Percentiles rank a stretch among this genome's conserved stretches.
Conservation (phyloP, 2,888 invertebrate genomes). For the Leucophora obtusa region DNA sequence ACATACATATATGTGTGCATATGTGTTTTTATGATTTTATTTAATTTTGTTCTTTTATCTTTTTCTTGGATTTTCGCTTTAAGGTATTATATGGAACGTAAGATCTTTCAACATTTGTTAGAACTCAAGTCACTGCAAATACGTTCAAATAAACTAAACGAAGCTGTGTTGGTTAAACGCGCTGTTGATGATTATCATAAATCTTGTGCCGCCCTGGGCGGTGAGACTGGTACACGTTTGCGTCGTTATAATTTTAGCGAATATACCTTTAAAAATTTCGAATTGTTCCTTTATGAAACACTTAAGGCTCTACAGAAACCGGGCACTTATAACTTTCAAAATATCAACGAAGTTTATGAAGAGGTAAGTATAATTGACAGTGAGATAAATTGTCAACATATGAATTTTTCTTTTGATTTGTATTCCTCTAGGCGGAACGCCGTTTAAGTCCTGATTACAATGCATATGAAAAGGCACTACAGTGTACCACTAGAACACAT, state of each 20-base stretch:
- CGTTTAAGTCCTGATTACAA: conserved; percentile 79
- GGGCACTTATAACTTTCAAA: conserved; percentile 83
- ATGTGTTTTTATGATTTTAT: conserved; percentile 38
- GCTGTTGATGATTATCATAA: conserved; percentile 91
- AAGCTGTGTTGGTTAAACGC: conserved; percentile 91
- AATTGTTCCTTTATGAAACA: conserved; percentile 92
- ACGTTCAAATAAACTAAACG: conserved; percentile 91
- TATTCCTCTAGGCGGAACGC: conserved; percentile 76
- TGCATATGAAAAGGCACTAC: conserved; percentile 85
- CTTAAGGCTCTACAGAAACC: conserved; percentile 87
- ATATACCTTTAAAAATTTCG: conserved; percentile 87
- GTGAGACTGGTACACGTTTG: conserved; percentile 78
- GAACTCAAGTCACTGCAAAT: conserved; percentile 95
- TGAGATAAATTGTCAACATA: conserved; percentile 20
- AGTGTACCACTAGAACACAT: conserved; percentile 92
- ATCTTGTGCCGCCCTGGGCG: conserved; percentile 84
- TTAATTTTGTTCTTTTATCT: conserved; percentile 8
- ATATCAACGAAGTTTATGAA: conserved; percentile 83
- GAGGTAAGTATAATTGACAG: conserved; percentile 78
- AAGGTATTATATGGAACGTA: conserved; percentile 93
- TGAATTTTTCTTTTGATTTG: conserved; percentile 36
- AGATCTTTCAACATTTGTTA: conserved; percentile 94
- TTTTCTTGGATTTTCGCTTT: conserved; percentile 65
- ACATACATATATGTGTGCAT: conserved; percentile 17
- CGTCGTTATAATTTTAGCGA: conserved; percentile 84